phyloP scores from a whole-genome alignment of 2,888 invertebrate species.

The Emesis castigata region DNA sequence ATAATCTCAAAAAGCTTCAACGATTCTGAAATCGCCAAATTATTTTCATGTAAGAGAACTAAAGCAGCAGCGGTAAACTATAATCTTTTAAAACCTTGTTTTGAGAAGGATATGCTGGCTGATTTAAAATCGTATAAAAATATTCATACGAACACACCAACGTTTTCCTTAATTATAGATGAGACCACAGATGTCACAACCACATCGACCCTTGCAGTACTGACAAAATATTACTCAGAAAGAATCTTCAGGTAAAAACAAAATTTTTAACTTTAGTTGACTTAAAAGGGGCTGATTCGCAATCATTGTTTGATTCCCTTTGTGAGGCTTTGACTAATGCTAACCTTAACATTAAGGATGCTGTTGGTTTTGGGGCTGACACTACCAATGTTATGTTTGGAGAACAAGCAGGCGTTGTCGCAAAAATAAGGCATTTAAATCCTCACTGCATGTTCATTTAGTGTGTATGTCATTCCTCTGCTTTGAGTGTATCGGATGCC shows the following conservation, averaged over 20 bases:
- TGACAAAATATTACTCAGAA: neutral
- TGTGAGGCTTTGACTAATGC: neutral
- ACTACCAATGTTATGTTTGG: slow-evolving; percentile 58
- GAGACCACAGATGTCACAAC: neutral
- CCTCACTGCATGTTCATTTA: slow-evolving; percentile 4
- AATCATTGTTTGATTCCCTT: neutral
- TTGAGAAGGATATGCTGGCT: neutral
- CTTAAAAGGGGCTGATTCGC: neutral
- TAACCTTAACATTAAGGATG: neutral
- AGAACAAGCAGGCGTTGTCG: slow-evolving; percentile 26
- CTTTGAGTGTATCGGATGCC: slow-evolving; percentile 33
- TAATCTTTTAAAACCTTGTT: neutral
- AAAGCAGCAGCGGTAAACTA: neutral
- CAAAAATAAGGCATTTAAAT: slow-evolving; percentile 27
- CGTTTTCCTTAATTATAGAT: neutral
- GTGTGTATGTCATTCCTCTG: slow-evolving; percentile 10
- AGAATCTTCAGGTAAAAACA: neutral
- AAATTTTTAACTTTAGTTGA: neutral
- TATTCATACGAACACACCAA: neutral
- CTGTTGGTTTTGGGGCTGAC: slow-evolving; percentile 24
- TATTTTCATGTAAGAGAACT: neutral
- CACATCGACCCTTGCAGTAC: neutral
- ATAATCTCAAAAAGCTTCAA: neutral
- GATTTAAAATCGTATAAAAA: neutral
- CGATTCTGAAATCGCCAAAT: neutral